Conservation (phyloP, 2,797 vertebrate genomes). For the Pipistrellus pipistrellus region DNA sequence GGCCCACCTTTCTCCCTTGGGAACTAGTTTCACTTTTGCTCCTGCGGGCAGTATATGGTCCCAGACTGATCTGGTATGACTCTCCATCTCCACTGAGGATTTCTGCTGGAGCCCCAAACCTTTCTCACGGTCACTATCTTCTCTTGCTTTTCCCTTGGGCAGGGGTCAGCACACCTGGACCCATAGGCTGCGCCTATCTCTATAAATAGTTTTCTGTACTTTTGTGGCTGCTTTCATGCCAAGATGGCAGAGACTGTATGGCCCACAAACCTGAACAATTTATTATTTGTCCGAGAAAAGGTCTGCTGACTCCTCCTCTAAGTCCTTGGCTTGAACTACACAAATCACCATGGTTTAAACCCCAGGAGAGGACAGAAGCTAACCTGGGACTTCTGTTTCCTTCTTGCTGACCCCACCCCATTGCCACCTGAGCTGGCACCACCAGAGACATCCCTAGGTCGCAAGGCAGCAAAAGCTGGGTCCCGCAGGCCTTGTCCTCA, state of each 20-base stretch:
- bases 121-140: neutral
- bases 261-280: neutral
- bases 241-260: neutral
- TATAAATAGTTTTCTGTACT: neutral
- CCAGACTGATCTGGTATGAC: too few relatives aligned
- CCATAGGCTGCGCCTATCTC: neutral
- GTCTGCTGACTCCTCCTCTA: neutral
- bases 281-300: neutral
- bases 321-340: neutral
- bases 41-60: fast-evolving
- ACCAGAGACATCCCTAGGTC: neutral
- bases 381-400: neutral
- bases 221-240: neutral
- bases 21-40: neutral
- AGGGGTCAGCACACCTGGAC: neutral
- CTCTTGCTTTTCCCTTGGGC: neutral
- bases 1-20: neutral
- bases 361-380: neutral
- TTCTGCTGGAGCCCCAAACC: neutral
- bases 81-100: neutral
- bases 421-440: neutral
- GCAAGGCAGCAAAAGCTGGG: neutral
- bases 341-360: neutral
- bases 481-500: neutral
- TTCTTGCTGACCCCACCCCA: neutral